These are phyloP conservation scores for Plutomurus gul DNA, from an alignment of 1,140 invertebrate species.

Conservation along the genomic window DNA sequence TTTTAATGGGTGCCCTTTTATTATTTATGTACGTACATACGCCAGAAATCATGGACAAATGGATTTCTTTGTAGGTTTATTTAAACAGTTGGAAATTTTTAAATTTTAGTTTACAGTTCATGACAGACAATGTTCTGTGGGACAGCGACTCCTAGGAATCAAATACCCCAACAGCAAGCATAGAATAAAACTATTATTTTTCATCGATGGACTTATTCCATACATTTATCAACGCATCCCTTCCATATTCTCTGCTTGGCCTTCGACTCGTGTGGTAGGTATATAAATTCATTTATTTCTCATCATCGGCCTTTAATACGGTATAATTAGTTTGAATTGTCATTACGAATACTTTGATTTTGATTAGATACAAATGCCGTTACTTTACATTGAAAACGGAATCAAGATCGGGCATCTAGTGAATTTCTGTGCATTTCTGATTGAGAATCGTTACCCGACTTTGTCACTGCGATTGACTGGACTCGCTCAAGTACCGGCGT, in stretches of 20 bases:
- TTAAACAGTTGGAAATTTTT: neutral
- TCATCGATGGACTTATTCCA: conserved; percentile 40
- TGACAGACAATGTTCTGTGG: conserved; percentile 56
- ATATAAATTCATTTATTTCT: neutral
- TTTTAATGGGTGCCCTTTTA: no score
- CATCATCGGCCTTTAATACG: neutral
- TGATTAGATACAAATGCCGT: conserved; percentile 23
- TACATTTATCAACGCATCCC: conserved; percentile 37
- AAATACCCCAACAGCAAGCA: conserved; percentile 63
- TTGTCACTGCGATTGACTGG: conserved; percentile 64
- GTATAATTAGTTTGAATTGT: no score
- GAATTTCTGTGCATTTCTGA: conserved; percentile 67
- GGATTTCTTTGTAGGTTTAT: neutral
- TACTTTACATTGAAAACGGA: conserved; percentile 61
- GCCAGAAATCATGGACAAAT: neutral
- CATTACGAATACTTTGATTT: neutral
- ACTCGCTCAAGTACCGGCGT: conserved; percentile 61
- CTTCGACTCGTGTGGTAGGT: neutral
- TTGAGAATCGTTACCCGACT: conserved; percentile 66
- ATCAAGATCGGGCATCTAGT: conserved; percentile 64
- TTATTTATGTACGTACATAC: no score
- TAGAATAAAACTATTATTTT: conserved; percentile 55
- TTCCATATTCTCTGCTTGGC: neutral
- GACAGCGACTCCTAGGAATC: conserved; percentile 66
- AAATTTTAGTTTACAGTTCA: neutral